A percentile compares a stretch with the other conserved stretches of the same genome.
phyloP scores from a whole-genome alignment of 2,797 vertebrate genomes.

The Petrocephalus sullivani region DNA sequence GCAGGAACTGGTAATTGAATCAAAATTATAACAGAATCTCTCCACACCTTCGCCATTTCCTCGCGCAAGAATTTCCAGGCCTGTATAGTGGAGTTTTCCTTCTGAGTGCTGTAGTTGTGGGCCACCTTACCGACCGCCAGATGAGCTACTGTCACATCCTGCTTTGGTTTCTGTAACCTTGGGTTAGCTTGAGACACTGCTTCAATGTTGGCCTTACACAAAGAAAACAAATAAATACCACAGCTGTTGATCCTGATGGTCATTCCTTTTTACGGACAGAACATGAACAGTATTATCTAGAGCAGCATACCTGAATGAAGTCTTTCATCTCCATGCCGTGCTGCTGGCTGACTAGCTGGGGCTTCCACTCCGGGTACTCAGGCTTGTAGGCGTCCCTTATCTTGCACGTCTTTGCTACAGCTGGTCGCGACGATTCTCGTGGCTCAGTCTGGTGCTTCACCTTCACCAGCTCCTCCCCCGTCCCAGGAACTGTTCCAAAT shows the following conservation, averaged over 20 bases:
- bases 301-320: conserved; percentile 53
- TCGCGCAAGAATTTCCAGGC: conserved; percentile 50
- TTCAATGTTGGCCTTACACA: conserved; percentile 60
- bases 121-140: conserved; percentile 30
- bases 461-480: conserved; percentile 3
- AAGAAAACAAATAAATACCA: background rate
- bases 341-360: conserved; percentile 13
- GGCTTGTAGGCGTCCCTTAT: conserved; percentile 45
- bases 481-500: conserved; percentile 50
- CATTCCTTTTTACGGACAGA: background rate
- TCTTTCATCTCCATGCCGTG: conserved; percentile 28
- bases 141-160: conserved; percentile 38
- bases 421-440: background rate
- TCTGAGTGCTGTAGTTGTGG: conserved; percentile 71
- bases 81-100: conserved; percentile 56
- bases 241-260: background rate
- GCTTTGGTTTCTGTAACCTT: conserved; percentile 33
- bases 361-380: conserved; percentile 47
- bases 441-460: background rate
- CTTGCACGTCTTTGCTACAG: conserved; percentile 17
- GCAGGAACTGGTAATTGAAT: background rate
- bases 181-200: conserved; percentile 42
- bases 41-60: conserved; percentile 62
- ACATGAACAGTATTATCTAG: background rate
- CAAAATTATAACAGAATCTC: background rate